A percentile compares a stretch with the other conserved stretches of the same genome.
Conservation (phyloP, 1,140 invertebrate species). For the Achroia grisella region DNA sequence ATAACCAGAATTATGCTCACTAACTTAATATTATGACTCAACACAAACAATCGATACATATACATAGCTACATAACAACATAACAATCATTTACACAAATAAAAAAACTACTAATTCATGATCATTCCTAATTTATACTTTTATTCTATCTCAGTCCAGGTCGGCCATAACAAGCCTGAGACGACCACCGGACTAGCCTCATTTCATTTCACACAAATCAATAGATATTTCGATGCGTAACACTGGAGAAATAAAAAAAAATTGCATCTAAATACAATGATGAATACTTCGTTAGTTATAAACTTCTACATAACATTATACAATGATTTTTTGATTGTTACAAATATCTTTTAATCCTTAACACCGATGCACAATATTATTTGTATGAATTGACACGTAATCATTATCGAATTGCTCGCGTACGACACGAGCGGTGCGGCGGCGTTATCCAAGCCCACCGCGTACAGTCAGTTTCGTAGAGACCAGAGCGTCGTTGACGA, state of each 20-base stretch:
- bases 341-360: slow-evolving; percentile 60
- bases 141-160: too few species aligned
- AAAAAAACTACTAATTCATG: neutral
- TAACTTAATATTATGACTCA: slow-evolving; percentile 65
- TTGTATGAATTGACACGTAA: slow-evolving; percentile 69
- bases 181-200: too few species aligned
- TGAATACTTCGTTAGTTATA: slow-evolving; percentile 47
- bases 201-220: too few species aligned
- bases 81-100: slow-evolving; percentile 41
- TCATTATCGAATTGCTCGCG: slow-evolving; percentile 13
- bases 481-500: too few species aligned
- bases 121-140: too few species aligned
- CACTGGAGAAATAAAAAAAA: slow-evolving; percentile 31
- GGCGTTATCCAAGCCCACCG: slow-evolving; percentile 6
- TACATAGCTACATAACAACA: slow-evolving; percentile 30
- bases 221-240: neutral
- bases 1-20: slow-evolving; percentile 63
- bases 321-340: slow-evolving; percentile 50
- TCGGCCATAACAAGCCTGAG: too few species aligned
- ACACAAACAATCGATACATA: slow-evolving; percentile 51
- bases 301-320: slow-evolving; percentile 64
- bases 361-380: slow-evolving; percentile 65
- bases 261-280: slow-evolving; percentile 44
- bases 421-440: neutral
- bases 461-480: too few species aligned